Evolutionary conservation across 2,113 vertebrate genomes (phyloP).

Genomic region (Lycaon pictus): DNA sequence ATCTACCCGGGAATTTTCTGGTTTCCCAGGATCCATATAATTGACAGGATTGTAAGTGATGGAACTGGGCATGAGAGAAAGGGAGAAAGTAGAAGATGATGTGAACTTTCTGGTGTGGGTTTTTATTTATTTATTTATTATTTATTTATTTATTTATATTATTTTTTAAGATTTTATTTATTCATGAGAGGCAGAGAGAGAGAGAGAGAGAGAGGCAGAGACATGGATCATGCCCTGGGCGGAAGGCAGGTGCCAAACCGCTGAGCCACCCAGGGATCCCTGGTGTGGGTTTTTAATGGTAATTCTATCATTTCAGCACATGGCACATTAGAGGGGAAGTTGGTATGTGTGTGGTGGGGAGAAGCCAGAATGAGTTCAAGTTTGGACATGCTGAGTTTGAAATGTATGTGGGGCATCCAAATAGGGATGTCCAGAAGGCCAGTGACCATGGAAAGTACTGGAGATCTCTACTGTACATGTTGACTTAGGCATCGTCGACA

Average conservation of each 20-base stretch:
- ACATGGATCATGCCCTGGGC: too few species aligned
- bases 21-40: not conserved
- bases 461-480: not conserved
- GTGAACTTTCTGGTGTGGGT: not conserved
- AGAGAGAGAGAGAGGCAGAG: too few species aligned
- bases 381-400: not conserved
- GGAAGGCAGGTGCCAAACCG: too few species aligned
- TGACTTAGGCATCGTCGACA: too few species aligned
- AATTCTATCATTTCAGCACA: not conserved
- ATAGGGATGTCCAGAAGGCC: not conserved
- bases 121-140: too few species aligned
- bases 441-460: not conserved
- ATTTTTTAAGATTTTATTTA: too few species aligned
- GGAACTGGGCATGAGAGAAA: not conserved
- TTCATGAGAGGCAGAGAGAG: too few species aligned
- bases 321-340: not conserved
- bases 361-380: not conserved
- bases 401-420: not conserved
- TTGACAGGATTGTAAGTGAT: not conserved
- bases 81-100: not conserved
- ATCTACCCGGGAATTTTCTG: not conserved
- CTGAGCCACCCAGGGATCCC: too few species aligned
- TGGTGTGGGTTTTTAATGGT: not conserved
- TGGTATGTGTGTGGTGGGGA: not conserved
- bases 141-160: too few species aligned